Evolutionary conservation across 2,888 invertebrate genomes (phyloP).

Genomic region (Dryocosmus kuriphilus): DNA sequence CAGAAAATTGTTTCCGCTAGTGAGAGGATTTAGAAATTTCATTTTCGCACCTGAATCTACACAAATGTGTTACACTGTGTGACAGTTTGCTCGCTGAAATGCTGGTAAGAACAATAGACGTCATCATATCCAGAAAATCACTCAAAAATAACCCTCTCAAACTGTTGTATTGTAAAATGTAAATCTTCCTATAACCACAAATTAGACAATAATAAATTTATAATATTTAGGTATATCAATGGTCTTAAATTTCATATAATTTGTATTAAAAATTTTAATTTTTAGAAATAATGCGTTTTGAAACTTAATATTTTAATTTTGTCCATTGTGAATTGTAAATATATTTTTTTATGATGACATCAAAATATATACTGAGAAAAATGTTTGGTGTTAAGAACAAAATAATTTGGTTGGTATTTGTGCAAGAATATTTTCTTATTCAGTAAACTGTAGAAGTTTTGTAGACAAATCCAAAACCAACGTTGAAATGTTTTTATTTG

Average conservation of each 20-base stretch:
- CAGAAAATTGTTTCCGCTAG: background rate
- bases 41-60: background rate
- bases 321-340: too few species aligned
- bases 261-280: background rate
- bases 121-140: constrained; percentile 22
- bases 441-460: too few species aligned
- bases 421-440: too few species aligned
- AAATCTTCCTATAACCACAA: background rate
- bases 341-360: too few species aligned
- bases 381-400: too few species aligned
- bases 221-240: background rate
- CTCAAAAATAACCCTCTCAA: background rate
- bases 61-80: background rate
- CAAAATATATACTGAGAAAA: too few species aligned
- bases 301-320: too few species aligned
- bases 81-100: constrained; percentile 5
- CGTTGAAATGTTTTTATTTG: too few species aligned
- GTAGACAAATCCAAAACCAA: too few species aligned
- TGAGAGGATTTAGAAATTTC: background rate
- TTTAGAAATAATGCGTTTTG: background rate
- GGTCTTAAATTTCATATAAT: background rate
- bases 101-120: constrained; percentile 6
- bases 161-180: background rate
- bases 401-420: too few species aligned
- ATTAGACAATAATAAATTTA: background rate